Evolutionary conservation across 2,113 vertebrate species (phyloP).

Genomic region (Tichodroma muraria): DNA sequence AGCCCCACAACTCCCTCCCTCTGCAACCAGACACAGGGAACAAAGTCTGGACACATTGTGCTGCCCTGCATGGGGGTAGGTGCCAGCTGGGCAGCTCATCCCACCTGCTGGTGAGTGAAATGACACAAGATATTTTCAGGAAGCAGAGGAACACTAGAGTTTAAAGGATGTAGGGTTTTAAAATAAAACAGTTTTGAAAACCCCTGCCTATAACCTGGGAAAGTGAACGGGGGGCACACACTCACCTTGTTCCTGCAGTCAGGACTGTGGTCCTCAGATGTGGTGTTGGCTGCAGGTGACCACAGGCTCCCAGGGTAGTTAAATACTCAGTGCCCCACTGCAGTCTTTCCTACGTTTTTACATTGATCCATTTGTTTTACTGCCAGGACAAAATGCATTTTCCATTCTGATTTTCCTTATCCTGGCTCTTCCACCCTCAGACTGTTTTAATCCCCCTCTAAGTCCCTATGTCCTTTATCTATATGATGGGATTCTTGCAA

Average conservation of each 20-base stretch:
- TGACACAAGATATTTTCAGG: neutral
- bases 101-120: neutral
- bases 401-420: neutral
- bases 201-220: neutral
- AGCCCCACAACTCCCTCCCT: neutral
- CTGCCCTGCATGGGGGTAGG: fast-evolving
- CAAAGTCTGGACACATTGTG: fast-evolving
- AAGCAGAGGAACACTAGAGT: neutral
- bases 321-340: neutral
- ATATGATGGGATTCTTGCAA: neutral
- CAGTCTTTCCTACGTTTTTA: neutral
- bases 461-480: neutral
- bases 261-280: neutral
- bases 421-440: neutral
- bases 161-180: neutral
- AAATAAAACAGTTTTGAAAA: neutral
- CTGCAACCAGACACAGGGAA: neutral
- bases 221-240: neutral
- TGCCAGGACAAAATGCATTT: neutral
- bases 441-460: neutral
- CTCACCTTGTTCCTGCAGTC: neutral
- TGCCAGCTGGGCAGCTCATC: neutral
- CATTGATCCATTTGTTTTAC: neutral
- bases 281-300: neutral
- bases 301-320: neutral